Evolutionary conservation across 2,888 invertebrate genomes (phyloP).

Genomic region (Tipula vernalis): DNA sequence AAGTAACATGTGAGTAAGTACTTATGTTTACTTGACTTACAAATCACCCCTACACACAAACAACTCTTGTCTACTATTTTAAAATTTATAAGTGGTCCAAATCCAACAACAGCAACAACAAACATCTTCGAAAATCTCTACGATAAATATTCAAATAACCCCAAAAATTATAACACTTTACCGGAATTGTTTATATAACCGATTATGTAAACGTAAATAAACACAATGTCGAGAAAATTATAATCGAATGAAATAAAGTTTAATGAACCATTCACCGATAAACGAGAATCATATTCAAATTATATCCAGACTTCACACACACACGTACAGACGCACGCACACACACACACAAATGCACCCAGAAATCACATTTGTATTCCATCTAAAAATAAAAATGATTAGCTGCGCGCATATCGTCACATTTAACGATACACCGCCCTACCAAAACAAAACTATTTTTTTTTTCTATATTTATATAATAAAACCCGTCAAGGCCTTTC

Average conservation of each 20-base stretch:
- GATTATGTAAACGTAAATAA: background rate
- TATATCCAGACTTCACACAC: background rate
- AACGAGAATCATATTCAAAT: background rate
- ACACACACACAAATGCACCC: background rate
- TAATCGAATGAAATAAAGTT: background rate
- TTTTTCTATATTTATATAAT: background rate
- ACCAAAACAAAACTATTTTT: background rate
- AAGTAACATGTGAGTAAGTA: too few species aligned
- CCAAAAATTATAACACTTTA: background rate
- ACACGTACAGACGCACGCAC: background rate
- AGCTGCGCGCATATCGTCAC: background rate
- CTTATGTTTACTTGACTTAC: background rate
- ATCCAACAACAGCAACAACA: background rate
- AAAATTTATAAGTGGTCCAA: background rate
- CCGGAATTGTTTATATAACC: background rate
- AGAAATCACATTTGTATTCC: background rate
- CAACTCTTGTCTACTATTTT: background rate
- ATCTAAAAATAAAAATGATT: constrained; percentile 4
- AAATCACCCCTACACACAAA: background rate
- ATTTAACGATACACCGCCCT: background rate
- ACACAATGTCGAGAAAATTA: background rate
- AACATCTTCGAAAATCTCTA: background rate
- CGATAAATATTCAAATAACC: background rate
- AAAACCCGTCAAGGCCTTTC: background rate
- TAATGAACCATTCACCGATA: background rate